phyloP scores from a whole-genome alignment of 2,113 vertebrate genomes.

The Tenrec ecaudatus region DNA sequence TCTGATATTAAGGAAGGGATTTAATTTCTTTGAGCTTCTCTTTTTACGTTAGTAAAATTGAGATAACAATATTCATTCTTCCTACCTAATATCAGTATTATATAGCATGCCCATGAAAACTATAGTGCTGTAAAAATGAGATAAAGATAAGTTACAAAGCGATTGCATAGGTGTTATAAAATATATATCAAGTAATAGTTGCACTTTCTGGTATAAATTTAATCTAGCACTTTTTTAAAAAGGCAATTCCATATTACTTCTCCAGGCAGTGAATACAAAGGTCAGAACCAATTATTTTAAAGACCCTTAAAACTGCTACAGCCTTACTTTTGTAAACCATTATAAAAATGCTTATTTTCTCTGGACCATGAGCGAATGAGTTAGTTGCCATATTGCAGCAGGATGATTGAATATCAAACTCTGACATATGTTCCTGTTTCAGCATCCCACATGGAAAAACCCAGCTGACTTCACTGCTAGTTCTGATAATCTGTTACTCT shows the following conservation, averaged over 20 bases:
- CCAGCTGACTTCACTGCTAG: conserved; percentile 21
- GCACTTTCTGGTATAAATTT: neutral
- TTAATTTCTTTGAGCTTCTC: neutral
- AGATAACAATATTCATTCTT: neutral
- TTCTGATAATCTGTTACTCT: conserved; percentile 53
- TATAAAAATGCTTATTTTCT: neutral
- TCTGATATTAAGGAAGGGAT: neutral
- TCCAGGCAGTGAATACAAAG: neutral
- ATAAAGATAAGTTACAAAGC: neutral
- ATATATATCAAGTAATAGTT: neutral
- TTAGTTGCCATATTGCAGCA: conserved; percentile 66
- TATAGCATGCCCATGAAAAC: neutral
- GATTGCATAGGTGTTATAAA: conserved; percentile 7
- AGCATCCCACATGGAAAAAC: conserved; percentile 4
- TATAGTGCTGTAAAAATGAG: conserved; percentile 25
- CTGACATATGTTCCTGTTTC: conserved; percentile 43
- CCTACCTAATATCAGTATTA: neutral
- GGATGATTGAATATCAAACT: conserved; percentile 56
- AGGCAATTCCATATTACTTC: neutral
- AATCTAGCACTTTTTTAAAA: neutral
- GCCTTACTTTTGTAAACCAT: conserved; percentile 29
- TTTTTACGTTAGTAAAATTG: conserved; percentile 38
- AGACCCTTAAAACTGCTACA: neutral
- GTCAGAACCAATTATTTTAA: neutral
- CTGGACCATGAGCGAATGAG: conserved; percentile 9